Evolutionary conservation across 2,113 vertebrate species (phyloP).

Genomic region (Falcunculus frontatus): DNA sequence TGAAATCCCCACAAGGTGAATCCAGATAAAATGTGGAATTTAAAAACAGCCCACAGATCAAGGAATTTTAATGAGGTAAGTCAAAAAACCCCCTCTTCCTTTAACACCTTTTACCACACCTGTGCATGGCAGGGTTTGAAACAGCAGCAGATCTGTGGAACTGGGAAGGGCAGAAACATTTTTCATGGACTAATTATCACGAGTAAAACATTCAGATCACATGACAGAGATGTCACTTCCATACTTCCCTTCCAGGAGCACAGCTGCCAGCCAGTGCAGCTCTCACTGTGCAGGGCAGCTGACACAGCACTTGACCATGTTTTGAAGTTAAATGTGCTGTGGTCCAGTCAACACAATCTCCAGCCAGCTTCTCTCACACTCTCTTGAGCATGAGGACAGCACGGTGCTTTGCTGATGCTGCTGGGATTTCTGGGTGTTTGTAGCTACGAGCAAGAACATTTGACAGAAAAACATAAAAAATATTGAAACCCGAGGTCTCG

Average conservation of each 20-base stretch:
- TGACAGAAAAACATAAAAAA: background rate
- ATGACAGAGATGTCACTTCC: background rate
- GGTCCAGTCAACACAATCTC: background rate
- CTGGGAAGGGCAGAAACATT: background rate
- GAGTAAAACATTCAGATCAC: background rate
- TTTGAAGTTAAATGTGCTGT: background rate
- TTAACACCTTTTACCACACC: background rate
- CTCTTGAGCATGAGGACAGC: background rate
- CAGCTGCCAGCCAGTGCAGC: background rate
- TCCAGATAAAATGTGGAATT: background rate
- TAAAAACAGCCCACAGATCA: background rate
- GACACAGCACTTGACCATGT: background rate
- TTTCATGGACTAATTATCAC: no score
- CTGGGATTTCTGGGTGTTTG: background rate
- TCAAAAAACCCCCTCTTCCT: rapidly evolving
- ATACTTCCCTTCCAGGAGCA: background rate
- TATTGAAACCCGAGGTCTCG: background rate
- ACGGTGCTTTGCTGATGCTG: background rate
- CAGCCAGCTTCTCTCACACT: background rate
- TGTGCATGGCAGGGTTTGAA: background rate
- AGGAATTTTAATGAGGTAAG: background rate
- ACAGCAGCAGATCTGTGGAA: background rate
- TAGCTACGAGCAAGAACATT: background rate
- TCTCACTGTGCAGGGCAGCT: background rate
- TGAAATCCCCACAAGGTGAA: background rate